These are phyloP conservation scores for Cancer borealis DNA, from an alignment of 2,888 invertebrate species.

Conservation along the genomic window DNA sequence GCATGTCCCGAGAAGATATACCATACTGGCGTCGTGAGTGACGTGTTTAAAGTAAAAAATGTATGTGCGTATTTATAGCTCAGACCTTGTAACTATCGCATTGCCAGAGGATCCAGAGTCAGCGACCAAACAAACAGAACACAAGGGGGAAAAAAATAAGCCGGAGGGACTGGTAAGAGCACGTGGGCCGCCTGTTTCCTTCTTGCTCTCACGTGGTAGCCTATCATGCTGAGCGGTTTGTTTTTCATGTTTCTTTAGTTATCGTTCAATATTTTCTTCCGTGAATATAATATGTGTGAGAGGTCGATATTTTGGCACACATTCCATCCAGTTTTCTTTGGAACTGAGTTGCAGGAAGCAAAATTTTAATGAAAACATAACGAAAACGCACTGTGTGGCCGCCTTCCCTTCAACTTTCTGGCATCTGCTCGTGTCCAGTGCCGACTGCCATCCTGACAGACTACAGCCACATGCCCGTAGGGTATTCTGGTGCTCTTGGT, in stretches of 20 bases:
- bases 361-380: slow-evolving; percentile 12
- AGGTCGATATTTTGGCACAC: background rate
- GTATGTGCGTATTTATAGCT: background rate
- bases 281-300: background rate
- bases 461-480: slow-evolving; percentile 68
- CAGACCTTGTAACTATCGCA: background rate
- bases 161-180: slow-evolving; percentile 40
- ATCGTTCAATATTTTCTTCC: background rate
- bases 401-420: slow-evolving; percentile 59
- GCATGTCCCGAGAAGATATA: slow-evolving; percentile 34
- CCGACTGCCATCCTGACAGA: slow-evolving; percentile 66
- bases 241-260: background rate
- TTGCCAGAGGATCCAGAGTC: background rate
- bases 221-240: background rate
- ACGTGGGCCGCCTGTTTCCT: slow-evolving; percentile 58
- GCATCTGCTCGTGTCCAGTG: slow-evolving; percentile 66
- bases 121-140: background rate
- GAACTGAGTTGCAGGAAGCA: background rate
- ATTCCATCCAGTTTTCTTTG: background rate
- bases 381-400: background rate
- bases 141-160: background rate
- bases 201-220: slow-evolving; percentile 34
- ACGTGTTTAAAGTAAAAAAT: background rate
- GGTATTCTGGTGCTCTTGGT: slow-evolving; percentile 56
- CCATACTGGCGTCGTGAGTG: background rate